Evolutionary conservation across 2,797 vertebrate genomes (phyloP).

Genomic region (Okamejei kenojei): DNA sequence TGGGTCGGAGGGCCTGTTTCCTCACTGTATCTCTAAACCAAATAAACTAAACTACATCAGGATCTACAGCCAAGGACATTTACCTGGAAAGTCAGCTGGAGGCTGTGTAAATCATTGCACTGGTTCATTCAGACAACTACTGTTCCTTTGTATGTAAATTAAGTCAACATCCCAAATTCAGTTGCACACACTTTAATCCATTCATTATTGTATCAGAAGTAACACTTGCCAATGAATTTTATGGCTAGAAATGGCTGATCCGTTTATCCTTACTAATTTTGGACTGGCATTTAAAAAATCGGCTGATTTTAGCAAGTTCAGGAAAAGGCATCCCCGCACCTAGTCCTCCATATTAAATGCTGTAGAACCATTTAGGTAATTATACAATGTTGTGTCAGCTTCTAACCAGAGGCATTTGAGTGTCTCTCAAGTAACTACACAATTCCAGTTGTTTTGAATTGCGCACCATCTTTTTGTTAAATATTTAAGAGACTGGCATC

Average conservation of each 20-base stretch:
- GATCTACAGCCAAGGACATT: not conserved
- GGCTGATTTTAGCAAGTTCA: not conserved
- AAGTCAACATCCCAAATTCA: not conserved
- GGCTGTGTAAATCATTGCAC: not conserved
- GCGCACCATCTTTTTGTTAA: not conserved
- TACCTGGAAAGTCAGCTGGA: not conserved
- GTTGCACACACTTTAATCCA: too few relatives aligned
- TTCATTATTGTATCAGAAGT: too few relatives aligned
- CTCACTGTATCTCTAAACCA: too few relatives aligned
- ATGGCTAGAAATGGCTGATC: not conserved
- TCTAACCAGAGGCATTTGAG: too few relatives aligned
- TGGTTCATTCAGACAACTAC: not conserved
- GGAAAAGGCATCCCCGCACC: not conserved
- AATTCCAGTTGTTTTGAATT: not conserved
- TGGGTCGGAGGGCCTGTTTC: too few relatives aligned
- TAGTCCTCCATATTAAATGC: not conserved
- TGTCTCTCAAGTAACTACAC: too few relatives aligned
- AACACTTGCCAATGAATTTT: too few relatives aligned
- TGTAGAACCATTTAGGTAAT: not conserved
- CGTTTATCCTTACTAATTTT: not conserved
- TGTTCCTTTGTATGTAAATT: not conserved
- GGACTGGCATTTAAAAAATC: not conserved
- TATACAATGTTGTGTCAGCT: not conserved
- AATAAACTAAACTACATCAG: not conserved
- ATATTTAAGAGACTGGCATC: not conserved